phyloP scores from a whole-genome alignment of 2,888 invertebrate species.

The Lordiphosa andalusiaca region DNA sequence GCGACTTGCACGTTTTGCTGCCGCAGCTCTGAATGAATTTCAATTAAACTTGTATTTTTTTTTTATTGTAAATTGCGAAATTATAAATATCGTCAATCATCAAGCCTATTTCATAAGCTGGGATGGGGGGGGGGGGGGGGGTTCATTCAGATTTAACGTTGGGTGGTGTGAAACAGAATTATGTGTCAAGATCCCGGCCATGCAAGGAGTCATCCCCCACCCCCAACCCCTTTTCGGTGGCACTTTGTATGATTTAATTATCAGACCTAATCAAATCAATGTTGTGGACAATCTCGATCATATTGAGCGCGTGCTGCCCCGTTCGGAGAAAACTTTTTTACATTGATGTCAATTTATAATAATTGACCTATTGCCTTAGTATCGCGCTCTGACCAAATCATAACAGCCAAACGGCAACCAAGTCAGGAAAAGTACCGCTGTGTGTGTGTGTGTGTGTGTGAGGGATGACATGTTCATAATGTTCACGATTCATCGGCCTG shows the following conservation, averaged over 20 bases:
- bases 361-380: constrained; percentile 78
- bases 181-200: constrained; percentile 16
- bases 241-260: constrained; percentile 73
- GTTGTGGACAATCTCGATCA: constrained; percentile 19
- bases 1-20: constrained; percentile 51
- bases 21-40: constrained; percentile 65
- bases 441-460: constrained; percentile 12
- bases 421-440: constrained; percentile 56
- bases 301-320: not conserved
- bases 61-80: constrained; percentile 47
- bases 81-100: constrained; percentile 34
- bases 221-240: constrained; percentile 48
- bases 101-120: constrained; percentile 65
- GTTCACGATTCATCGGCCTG: constrained; percentile 23
- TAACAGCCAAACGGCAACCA: constrained; percentile 45
- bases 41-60: constrained; percentile 24
- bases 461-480: constrained; percentile 5
- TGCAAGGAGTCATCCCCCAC: not conserved
- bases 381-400: constrained; percentile 71
- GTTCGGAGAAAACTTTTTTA: constrained; percentile 57
- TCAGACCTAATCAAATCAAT: constrained; percentile 68
- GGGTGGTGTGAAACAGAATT: constrained; percentile 15
- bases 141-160: constrained; percentile 71
- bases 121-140: constrained; percentile 18
- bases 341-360: constrained; percentile 77